These are phyloP conservation scores for Thunnus albacares DNA, from an alignment of 2,797 vertebrate genomes.

Conservation along the genomic window DNA sequence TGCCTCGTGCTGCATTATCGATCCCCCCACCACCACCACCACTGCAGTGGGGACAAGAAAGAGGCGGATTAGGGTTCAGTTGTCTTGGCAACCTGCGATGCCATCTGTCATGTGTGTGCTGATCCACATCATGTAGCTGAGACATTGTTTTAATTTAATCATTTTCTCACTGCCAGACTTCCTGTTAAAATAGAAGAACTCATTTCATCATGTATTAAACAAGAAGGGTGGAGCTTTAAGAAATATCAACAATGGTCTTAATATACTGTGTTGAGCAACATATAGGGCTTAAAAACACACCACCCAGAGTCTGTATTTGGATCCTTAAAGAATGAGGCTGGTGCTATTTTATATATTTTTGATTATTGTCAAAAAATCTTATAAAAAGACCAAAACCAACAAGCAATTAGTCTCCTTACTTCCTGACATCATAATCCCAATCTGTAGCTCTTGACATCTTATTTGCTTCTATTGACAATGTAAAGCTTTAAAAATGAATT, in stretches of 20 bases:
- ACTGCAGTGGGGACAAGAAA: conserved; percentile 48
- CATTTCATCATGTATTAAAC: conserved; percentile 31
- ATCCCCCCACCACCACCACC: conserved; percentile 38
- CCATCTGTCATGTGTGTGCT: conserved; percentile 85
- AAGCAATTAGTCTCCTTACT: no score
- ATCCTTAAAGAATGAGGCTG: background rate
- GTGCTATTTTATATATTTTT: no score
- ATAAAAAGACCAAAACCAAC: background rate
- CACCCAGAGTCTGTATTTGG: background rate
- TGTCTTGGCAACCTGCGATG: conserved; percentile 84
- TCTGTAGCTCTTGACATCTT: no score
- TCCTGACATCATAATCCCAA: no score
- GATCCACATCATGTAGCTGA: conserved; percentile 80
- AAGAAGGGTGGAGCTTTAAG: conserved; percentile 1
- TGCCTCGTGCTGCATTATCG: conserved; percentile 72
- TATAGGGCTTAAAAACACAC: background rate
- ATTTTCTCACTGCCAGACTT: conserved; percentile 55
- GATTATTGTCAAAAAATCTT: background rate
- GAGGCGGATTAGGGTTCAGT: conserved; percentile 75
- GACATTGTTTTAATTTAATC: conserved; percentile 81
- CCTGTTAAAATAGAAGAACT: conserved; percentile 28
- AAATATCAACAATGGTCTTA: background rate
- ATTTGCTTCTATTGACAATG: no score
- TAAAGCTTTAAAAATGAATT: no score
- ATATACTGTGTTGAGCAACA: background rate